phyloP scores from a whole-genome alignment of 2,113 vertebrate genomes.

The Campylorhamphus procurvoides region DNA sequence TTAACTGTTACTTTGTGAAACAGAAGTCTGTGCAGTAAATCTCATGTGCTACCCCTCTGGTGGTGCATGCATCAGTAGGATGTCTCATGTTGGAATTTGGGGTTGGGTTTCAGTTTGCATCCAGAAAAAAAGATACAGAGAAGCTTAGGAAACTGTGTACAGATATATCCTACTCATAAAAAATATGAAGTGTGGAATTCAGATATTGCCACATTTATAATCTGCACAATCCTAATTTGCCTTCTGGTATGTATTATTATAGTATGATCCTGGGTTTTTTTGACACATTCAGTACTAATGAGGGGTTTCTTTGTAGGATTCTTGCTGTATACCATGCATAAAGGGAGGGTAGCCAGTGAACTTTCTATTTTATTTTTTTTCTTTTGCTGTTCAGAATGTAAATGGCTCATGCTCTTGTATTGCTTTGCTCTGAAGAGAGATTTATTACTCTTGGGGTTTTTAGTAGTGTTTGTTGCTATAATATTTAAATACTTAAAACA shows the following conservation, averaged over 20 bases:
- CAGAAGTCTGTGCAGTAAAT: neutral
- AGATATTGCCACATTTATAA: neutral
- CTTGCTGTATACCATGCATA: neutral
- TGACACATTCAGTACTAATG: neutral
- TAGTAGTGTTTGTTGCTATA: neutral
- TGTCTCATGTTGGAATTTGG: conserved; percentile 29
- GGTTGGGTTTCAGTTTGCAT: neutral
- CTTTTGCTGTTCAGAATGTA: neutral
- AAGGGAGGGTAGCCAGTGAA: neutral
- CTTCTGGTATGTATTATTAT: neutral
- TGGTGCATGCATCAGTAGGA: neutral
- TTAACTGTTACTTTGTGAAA: neutral
- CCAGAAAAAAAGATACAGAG: neutral
- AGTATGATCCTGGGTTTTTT: accelerated
- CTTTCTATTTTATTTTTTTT: neutral
- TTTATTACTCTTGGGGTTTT: neutral
- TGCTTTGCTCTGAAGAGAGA: neutral
- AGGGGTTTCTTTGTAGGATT: neutral
- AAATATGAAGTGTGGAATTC: neutral
- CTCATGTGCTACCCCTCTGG: neutral
- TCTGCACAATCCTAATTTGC: neutral
- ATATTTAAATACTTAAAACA: neutral
- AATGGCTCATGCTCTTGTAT: neutral
- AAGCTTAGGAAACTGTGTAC: neutral
- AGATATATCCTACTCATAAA: neutral